These are phyloP conservation scores for Nothoprocta perdicaria DNA, from an alignment of 2,113 vertebrate species.

Conservation along the genomic window DNA sequence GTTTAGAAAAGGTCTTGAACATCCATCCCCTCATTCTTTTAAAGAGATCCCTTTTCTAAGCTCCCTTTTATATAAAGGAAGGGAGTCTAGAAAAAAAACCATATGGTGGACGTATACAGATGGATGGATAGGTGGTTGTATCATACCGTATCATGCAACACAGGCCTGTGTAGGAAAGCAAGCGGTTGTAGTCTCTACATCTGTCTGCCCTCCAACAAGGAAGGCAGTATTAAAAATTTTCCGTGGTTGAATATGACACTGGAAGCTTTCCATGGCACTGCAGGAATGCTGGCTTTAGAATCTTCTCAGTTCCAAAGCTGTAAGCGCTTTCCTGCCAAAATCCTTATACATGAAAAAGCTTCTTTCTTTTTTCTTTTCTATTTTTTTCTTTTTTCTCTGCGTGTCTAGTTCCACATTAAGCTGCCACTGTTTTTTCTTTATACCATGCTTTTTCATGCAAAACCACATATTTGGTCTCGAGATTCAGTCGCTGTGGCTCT, in stretches of 20 bases:
- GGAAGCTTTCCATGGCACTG: conserved; percentile 1
- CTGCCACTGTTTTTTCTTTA: background rate
- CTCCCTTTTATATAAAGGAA: background rate
- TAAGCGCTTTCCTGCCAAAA: background rate
- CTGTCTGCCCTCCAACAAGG: conserved; percentile 47
- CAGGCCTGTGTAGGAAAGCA: background rate
- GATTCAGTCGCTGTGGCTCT: background rate
- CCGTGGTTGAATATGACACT: conserved; percentile 29
- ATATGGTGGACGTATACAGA: background rate
- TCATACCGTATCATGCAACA: background rate
- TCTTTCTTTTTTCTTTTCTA: too few species aligned
- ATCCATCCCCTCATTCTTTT: background rate
- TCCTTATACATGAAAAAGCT: background rate
- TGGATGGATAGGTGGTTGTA: background rate
- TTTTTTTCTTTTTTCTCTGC: background rate
- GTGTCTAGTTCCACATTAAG: background rate
- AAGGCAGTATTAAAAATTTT: conserved; percentile 56
- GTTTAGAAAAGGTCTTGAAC: background rate
- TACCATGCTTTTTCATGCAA: background rate
- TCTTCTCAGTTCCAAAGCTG: background rate
- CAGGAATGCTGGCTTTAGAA: background rate
- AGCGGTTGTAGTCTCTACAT: conserved; percentile 1
- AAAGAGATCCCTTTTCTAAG: background rate
- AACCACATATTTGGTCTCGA: conserved; percentile 25
- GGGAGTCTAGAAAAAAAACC: background rate